These are phyloP conservation scores for Meloidogyne exigua DNA, from an alignment of 1,140 invertebrate species.

Conservation along the genomic window DNA sequence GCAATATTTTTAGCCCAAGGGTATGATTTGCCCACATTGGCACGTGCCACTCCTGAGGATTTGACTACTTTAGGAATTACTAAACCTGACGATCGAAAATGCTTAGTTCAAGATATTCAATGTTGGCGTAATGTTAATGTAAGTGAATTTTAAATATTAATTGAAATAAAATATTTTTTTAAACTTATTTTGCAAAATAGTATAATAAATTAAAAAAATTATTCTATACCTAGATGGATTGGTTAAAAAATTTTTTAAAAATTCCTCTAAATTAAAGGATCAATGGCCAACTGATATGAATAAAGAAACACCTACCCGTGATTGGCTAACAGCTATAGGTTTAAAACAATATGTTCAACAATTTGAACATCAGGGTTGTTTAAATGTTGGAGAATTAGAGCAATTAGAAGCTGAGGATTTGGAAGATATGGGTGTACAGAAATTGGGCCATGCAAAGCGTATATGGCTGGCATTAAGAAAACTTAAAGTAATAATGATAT, in stretches of 20 bases:
- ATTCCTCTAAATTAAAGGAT: conserved; percentile 13
- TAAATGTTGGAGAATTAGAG: conserved; percentile 78
- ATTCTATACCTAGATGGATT: too few species aligned
- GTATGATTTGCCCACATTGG: conserved; percentile 94
- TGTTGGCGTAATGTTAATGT: conserved; percentile 84
- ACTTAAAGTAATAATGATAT: conserved; percentile 79
- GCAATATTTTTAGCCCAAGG: conserved; percentile 87
- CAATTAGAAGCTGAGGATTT: conserved; percentile 88
- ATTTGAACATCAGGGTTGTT: conserved; percentile 81
- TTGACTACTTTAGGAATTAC: conserved; percentile 82
- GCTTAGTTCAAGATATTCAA: conserved; percentile 90
- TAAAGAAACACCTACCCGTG: neutral
- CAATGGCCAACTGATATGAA: conserved; percentile 40
- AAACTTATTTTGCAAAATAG: too few species aligned
- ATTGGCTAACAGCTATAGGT: conserved; percentile 17
- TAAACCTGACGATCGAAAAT: conserved; percentile 92
- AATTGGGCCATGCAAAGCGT: conserved; percentile 92
- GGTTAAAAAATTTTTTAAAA: too few species aligned
- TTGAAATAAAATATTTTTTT: too few species aligned
- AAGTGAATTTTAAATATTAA: conserved; percentile 63
- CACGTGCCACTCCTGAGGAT: conserved; percentile 93
- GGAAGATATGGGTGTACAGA: conserved; percentile 90
- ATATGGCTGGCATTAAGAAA: conserved; percentile 92
- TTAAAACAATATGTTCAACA: conserved; percentile 53
- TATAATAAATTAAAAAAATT: too few species aligned